A percentile compares a stretch with the other conserved stretches of the same genome.
These are phyloP conservation scores for Falco punctatus DNA, from an alignment of 2,113 vertebrate species.

Conservation along the genomic window DNA sequence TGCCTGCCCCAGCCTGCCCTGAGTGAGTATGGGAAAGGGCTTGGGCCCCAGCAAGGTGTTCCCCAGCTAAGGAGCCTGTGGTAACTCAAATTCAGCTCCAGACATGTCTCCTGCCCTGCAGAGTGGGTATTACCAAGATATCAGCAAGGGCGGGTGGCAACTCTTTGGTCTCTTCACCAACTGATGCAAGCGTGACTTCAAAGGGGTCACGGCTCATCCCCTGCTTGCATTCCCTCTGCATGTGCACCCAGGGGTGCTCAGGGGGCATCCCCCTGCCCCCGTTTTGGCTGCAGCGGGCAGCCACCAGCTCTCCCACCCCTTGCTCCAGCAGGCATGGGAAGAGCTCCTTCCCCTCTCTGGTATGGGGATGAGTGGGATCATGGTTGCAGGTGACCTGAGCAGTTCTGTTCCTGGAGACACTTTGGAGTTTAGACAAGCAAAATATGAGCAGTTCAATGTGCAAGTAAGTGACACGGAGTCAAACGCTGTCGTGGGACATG, in stretches of 20 bases:
- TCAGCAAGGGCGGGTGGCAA: neutral
- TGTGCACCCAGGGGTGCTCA: fast-evolving
- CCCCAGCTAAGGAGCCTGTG: neutral
- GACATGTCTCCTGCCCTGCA: neutral
- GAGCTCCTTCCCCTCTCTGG: neutral
- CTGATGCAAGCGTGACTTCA: neutral
- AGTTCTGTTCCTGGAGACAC: neutral
- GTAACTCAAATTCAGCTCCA: neutral
- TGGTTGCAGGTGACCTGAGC: fast-evolving
- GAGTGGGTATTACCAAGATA: neutral
- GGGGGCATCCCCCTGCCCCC: fast-evolving
- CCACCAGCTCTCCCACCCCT: neutral
- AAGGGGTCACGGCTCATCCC: neutral
- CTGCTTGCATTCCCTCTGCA: neutral
- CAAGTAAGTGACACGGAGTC: neutral
- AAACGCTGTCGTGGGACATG: neutral
- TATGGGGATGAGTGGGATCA: fast-evolving
- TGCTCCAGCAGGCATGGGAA: fast-evolving
- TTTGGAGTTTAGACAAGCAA: neutral
- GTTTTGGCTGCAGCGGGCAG: fast-evolving
- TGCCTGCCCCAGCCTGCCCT: neutral
- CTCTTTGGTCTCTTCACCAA: neutral
- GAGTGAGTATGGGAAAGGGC: fast-evolving
- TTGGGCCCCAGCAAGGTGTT: neutral
- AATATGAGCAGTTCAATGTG: neutral